phyloP scores from a whole-genome alignment of 2,888 invertebrate species.

The Caenorhabditis virilis region DNA sequence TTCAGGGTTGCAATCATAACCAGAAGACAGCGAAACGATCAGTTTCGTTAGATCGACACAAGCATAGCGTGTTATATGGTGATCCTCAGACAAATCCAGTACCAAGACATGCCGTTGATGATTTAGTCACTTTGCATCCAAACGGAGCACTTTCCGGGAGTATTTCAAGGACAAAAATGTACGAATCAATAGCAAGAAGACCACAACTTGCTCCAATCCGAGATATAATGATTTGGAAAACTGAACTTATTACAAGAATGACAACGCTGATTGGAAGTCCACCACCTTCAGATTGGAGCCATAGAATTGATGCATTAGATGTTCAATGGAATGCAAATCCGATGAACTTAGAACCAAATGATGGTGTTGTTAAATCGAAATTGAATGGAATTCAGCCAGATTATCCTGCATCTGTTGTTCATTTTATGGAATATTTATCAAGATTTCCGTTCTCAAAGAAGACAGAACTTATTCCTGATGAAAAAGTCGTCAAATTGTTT shows the following conservation, averaged over 20 bases:
- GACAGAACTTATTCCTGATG: conserved; percentile 4
- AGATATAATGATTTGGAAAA: conserved; percentile 13
- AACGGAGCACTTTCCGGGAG: conserved; percentile 7
- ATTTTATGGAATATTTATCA: conserved; percentile 31
- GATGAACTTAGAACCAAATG: conserved; percentile 9
- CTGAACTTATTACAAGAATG: conserved; percentile 4
- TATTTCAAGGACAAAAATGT: conserved; percentile 20
- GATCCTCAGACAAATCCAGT: conserved; percentile 1
- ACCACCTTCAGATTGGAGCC: conserved; percentile 10
- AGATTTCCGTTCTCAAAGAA: conserved; percentile 25
- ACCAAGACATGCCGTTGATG: conserved; percentile 2
- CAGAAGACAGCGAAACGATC: conserved; percentile 7
- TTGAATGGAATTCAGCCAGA: conserved; percentile 11
- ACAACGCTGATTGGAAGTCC: conserved; percentile 4
- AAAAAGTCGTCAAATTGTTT: conserved; percentile 23
- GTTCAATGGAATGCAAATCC: conserved; percentile 18
- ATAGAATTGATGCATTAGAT: conserved; percentile 19
- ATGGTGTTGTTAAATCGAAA: conserved; percentile 18
- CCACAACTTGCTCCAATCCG: background rate
- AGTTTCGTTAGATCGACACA: conserved; percentile 26
- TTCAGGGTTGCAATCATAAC: too few relatives aligned
- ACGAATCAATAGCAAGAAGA: conserved; percentile 22
- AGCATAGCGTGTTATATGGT: too few relatives aligned
- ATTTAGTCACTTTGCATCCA: conserved; percentile 16
- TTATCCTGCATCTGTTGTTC: conserved; percentile 19